Evolutionary conservation across 2,888 invertebrate species (phyloP).

Genomic region (Drosophila bunnanda): DNA sequence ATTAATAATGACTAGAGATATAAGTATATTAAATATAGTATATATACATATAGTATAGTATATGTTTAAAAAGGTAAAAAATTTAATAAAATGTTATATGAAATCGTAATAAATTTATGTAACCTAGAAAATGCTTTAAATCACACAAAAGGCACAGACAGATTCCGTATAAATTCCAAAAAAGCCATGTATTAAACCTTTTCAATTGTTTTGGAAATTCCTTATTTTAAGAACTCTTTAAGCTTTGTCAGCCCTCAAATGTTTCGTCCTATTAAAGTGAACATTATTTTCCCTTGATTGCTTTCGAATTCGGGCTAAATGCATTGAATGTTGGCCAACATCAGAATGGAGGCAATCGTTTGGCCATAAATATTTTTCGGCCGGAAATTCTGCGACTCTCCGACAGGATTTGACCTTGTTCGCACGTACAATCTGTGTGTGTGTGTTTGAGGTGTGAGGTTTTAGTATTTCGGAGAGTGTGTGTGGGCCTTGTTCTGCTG

Average conservation of each 20-base stretch:
- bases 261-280: slow-evolving; percentile 8
- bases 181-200: not conserved
- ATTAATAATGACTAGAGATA: too few relatives aligned
- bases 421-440: slow-evolving; percentile 2
- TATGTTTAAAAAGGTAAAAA: not conserved
- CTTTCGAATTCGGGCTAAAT: slow-evolving; percentile 49
- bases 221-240: not conserved
- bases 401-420: slow-evolving; percentile 34
- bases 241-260: not conserved
- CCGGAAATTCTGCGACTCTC: slow-evolving; percentile 14
- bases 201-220: not conserved
- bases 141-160: too few relatives aligned
- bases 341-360: slow-evolving; percentile 14
- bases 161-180: not conserved
- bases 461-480: slow-evolving; percentile 10
- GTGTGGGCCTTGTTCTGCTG: slow-evolving; percentile 45
- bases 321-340: slow-evolving; percentile 27
- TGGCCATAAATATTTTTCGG: slow-evolving; percentile 20
- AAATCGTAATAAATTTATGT: not conserved
- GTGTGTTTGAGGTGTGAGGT: slow-evolving; percentile 7
- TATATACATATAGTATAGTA: too few relatives aligned
- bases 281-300: slow-evolving; percentile 63
- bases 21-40: not conserved
- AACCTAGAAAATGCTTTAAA: not conserved
- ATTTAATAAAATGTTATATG: not conserved